A percentile compares a stretch with the other conserved stretches of the same genome.
Conservation (phyloP, 2,113 vertebrate genomes). For the Struthio camelus region DNA sequence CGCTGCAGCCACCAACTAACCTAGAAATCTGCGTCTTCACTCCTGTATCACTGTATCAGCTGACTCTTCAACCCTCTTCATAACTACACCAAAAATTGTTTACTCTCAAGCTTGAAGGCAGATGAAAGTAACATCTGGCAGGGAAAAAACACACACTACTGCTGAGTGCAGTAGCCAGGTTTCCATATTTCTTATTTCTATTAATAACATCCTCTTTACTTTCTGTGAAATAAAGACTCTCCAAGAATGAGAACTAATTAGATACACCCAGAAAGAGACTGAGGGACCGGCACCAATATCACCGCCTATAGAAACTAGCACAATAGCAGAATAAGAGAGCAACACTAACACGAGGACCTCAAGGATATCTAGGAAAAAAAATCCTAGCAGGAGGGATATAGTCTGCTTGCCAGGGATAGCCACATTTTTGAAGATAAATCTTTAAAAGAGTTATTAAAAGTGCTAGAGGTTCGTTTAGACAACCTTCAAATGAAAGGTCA, state of each 20-base stretch:
- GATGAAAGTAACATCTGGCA: conserved; percentile 6
- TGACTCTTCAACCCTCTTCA: background rate
- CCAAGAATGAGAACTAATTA: background rate
- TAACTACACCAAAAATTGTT: background rate
- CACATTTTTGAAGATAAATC: background rate
- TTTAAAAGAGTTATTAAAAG: conserved; percentile 1
- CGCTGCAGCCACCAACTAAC: conserved; percentile 6
- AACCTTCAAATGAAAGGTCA: background rate
- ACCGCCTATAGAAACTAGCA: background rate
- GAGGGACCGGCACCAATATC: background rate
- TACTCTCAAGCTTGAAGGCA: background rate
- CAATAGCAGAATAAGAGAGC: background rate
- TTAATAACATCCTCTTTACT: background rate
- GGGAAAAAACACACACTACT: background rate
- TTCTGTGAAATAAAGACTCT: background rate
- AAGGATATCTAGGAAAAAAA: background rate
- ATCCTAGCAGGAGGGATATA: background rate
- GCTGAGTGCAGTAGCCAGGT: background rate
- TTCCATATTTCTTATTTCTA: background rate
- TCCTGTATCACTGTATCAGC: background rate
- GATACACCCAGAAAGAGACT: background rate
- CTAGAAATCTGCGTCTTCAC: conserved; percentile 14
- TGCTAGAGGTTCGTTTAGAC: conserved; percentile 13
- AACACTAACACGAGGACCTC: background rate
- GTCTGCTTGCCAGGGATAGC: background rate